Conservation (phyloP, 2,113 vertebrate species). For the Galbula dea region DNA sequence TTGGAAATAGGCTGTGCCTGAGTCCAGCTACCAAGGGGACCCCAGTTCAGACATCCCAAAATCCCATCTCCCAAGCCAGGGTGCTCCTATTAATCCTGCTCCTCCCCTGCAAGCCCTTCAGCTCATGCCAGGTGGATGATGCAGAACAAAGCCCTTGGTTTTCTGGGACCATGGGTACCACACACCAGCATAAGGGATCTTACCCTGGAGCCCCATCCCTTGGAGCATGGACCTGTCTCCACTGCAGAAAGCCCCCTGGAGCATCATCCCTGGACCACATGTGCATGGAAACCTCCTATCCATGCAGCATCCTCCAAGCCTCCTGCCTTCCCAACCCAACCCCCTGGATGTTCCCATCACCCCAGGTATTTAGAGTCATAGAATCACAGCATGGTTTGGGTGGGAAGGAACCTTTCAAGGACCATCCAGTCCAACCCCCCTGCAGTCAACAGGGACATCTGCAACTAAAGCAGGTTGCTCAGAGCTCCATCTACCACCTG, state of each 20-base stretch:
- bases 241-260: not conserved
- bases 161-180: fast-evolving
- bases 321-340: not conserved
- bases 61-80: not conserved
- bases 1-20: not conserved
- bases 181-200: not conserved
- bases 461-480: not conserved
- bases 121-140: fast-evolving
- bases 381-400: not conserved
- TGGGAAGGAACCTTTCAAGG: not conserved
- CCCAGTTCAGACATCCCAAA: not conserved
- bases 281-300: not conserved
- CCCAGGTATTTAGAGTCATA: not conserved
- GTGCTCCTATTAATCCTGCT: not conserved
- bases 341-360: not conserved
- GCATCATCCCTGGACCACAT: not conserved
- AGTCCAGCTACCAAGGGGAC: not conserved
- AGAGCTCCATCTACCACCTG: no score
- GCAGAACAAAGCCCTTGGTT: not conserved
- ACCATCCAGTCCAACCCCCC: not conserved
- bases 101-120: not conserved
- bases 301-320: not conserved
- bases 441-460: not conserved
- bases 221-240: not conserved
- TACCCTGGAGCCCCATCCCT: not conserved